A percentile compares a stretch with the other conserved stretches of the same genome.
Conservation (phyloP, 2,797 vertebrate genomes). For the Phoeniculus purpureus region DNA sequence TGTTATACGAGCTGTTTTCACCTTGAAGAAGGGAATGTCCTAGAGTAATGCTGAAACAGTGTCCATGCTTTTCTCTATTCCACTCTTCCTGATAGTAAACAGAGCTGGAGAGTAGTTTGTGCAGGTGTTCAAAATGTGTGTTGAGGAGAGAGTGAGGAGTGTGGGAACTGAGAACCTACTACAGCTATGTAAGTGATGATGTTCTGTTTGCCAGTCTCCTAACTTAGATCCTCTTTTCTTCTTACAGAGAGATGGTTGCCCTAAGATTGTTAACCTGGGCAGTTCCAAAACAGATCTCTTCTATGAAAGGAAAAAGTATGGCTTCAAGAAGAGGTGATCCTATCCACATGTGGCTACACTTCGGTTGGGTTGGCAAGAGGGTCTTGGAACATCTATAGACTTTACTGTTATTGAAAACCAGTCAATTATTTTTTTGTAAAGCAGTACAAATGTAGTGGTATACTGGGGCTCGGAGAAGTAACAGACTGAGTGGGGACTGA, state of each 20-base stretch:
- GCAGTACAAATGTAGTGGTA: background rate
- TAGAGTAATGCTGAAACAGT: background rate
- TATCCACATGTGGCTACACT: background rate
- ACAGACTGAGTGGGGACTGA: background rate
- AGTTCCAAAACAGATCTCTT: constrained; percentile 99
- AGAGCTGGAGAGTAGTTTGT: background rate
- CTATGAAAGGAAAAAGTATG: constrained; percentile 98
- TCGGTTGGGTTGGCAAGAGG: constrained; percentile 28
- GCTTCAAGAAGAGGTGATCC: constrained; percentile 99
- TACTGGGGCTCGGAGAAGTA: background rate
- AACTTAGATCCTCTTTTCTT: background rate
- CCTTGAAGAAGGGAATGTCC: background rate
- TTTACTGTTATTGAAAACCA: background rate
- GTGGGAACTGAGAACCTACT: background rate
- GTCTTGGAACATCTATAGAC: constrained; percentile 16
- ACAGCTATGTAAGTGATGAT: background rate
- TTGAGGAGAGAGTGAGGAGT: background rate
- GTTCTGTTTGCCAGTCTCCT: background rate
- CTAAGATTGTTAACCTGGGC: constrained; percentile 97
- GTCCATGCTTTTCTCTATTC: background rate
- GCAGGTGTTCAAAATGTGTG: background rate
- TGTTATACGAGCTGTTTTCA: background rate
- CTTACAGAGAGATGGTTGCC: constrained; percentile 93
- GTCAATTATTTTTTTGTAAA: constrained; percentile 22
- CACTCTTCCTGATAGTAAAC: background rate